Base-by-base conservation (phyloP, 2,113 vertebrate species). In the Ploceus nigricollis region DNA sequence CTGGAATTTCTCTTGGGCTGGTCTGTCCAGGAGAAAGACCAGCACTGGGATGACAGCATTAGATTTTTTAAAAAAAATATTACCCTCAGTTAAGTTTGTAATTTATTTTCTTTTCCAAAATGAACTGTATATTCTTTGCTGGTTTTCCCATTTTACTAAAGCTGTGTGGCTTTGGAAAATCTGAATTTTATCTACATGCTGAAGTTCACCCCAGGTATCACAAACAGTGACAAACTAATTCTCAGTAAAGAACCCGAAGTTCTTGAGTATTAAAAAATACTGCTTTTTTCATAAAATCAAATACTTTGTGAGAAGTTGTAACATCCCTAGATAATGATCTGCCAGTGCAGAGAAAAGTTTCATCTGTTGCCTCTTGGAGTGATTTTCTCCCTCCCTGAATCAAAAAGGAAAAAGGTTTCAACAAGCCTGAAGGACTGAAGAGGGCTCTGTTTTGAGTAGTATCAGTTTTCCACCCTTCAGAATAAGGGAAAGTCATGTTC, bases 91-190 rank as follows among this genome's bases (percentile, higher is more conserved):
- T 89, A 44, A 75, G 13, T 47, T 75, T 27, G 20, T 42, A 23
- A 12, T 77, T 88, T 47, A 21, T 79, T 77, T 93, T 61, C 5
- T 58, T 94, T 90, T 84, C 54, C 24, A 64, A 86, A 86, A 42
- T 47, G 27, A 89, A 31, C 12, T 10, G 5, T 23, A 54, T n/a
- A 25, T 58, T 92, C 60, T 70, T 89, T 35, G 13, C 31, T 60
- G 19, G 4, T 44, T 93, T 95, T 78, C 33, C 24, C 22, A 4
- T 31, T 42, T 33, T 86, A 31, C 21, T 35, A 71, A 63, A 70
- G 27, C 63, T 42, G 13, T 24, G 7, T 28, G 27, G 12, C 30
- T 81, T 23, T 4, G 15, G 58, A 82, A 82, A 60, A 73, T 12
- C 9, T 48, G 13, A 25, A 18, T 68, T 93, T 79, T 87, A 10